phyloP scores from a whole-genome alignment of 2,888 invertebrate genomes.

The Nudaria mundana region DNA sequence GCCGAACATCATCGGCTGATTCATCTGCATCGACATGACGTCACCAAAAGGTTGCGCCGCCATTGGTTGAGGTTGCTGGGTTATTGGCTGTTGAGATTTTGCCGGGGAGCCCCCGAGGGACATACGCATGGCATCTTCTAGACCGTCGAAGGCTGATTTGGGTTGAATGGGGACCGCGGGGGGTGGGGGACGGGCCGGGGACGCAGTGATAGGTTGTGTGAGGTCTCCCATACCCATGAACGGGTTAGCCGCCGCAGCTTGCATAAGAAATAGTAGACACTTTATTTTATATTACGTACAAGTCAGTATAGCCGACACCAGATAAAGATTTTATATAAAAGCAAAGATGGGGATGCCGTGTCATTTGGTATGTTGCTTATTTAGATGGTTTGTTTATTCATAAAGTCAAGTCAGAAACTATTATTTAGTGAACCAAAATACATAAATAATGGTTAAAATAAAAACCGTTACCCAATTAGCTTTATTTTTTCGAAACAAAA shows the following conservation, averaged over 20 bases:
- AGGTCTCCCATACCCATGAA: slow-evolving; percentile 84
- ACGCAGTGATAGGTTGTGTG: slow-evolving; percentile 65
- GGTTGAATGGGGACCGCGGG: slow-evolving; percentile 64
- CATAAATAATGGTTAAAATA: too few species aligned
- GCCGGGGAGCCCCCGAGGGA: slow-evolving; percentile 84
- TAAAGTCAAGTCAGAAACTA: background rate
- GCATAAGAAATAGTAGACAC: slow-evolving; percentile 50
- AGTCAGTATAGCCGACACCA: slow-evolving; percentile 38
- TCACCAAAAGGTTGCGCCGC: slow-evolving; percentile 63
- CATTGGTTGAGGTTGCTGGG: slow-evolving; percentile 63
- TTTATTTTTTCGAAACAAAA: too few species aligned
- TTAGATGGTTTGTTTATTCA: background rate
- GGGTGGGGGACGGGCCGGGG: slow-evolving; percentile 79
- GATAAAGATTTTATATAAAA: slow-evolving; percentile 27
- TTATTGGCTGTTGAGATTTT: slow-evolving; percentile 55
- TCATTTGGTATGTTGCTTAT: slow-evolving; percentile 9
- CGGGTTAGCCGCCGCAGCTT: slow-evolving; percentile 83
- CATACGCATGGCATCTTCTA: slow-evolving; percentile 85
- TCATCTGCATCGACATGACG: slow-evolving; percentile 61
- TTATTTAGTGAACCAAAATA: too few species aligned
- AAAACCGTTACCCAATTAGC: too few species aligned
- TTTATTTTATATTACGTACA: slow-evolving; percentile 30
- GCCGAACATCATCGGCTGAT: slow-evolving; percentile 71
- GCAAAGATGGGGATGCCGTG: slow-evolving; percentile 31
- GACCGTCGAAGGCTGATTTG: slow-evolving; percentile 85